Percentiles rank a stretch among this genome's conserved stretches.
phyloP scores from a whole-genome alignment of 2,113 vertebrate species.

The Pachypanchax playfairii region DNA sequence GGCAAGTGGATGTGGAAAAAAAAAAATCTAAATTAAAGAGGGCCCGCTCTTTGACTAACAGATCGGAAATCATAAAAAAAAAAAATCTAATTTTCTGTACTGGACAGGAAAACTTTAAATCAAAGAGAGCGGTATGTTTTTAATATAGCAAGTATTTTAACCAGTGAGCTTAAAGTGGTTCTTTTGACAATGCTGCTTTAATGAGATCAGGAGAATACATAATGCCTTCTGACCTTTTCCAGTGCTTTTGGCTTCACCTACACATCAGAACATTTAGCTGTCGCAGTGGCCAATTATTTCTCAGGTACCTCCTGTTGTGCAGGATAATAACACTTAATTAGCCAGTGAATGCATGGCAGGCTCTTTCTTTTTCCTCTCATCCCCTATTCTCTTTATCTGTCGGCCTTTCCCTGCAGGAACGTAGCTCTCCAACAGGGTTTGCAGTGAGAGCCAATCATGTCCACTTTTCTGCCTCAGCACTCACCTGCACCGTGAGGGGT shows the following conservation, averaged over 20 bases:
- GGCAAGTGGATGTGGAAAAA: constrained; percentile 22
- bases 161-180: constrained; percentile 52
- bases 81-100: constrained; percentile 27
- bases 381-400: constrained; percentile 43
- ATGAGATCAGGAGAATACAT: constrained; percentile 72
- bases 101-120: constrained; percentile 50
- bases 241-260: constrained; percentile 71
- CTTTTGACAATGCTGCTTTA: constrained; percentile 66
- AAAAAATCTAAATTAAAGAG: constrained; percentile 17
- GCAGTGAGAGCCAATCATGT: constrained; percentile 72
- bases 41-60: constrained; percentile 10
- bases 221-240: constrained; percentile 78
- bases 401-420: constrained; percentile 46
- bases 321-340: constrained; percentile 82
- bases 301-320: constrained; percentile 80
- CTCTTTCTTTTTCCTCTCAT: constrained; percentile 29
- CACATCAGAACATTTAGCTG: constrained; percentile 80
- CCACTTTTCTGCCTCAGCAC: constrained; percentile 59
- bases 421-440: constrained; percentile 48
- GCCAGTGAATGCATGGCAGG: constrained; percentile 59
- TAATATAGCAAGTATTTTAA: constrained; percentile 47
- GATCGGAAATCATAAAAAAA: constrained; percentile 39
- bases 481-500: constrained; percentile 62
- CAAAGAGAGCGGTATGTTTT: constrained; percentile 20
- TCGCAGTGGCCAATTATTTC: constrained; percentile 81